Percentiles rank a stretch among this genome's conserved stretches.
These are phyloP conservation scores for Axea sp. DNA, from an alignment of 2,888 invertebrate genomes.

Conservation along the genomic window DNA sequence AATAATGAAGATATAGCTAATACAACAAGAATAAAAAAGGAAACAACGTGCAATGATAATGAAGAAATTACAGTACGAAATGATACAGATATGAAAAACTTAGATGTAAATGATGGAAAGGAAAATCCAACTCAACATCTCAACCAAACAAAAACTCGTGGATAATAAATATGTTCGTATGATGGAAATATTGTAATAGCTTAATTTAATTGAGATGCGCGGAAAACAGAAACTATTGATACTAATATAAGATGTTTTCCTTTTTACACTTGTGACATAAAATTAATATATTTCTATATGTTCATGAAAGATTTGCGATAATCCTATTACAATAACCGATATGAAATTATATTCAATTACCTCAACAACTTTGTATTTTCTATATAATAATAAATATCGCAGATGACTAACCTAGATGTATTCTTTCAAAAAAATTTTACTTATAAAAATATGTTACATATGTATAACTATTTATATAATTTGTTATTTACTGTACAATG, in stretches of 20 bases:
- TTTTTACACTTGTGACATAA: not conserved
- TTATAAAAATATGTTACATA: conserved; percentile 9
- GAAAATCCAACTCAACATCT: not conserved
- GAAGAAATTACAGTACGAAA: conserved; percentile 37
- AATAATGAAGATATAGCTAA: conserved; percentile 7
- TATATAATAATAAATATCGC: not conserved
- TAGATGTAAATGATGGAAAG: conserved; percentile 7
- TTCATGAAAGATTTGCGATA: conserved; percentile 2
- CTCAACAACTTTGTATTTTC: conserved; percentile 1
- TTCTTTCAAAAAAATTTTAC: not conserved
- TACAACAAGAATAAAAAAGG: conserved; percentile 25
- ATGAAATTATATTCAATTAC: conserved; percentile 2
- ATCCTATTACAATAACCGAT: conserved; percentile 7
- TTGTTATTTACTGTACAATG: conserved; percentile 5
- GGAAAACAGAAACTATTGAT: no score
- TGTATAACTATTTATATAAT: conserved; percentile 7
- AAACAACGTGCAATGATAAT: conserved; percentile 31
- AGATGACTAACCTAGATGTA: not conserved
- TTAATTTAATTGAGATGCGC: no score
- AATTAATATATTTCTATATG: conserved; percentile 7
- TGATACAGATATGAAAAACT: conserved; percentile 3
- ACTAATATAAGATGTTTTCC: no score
- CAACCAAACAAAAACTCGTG: conserved; percentile 1
- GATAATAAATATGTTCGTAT: not conserved
- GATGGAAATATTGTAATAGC: conserved; percentile 17